Base-by-base conservation (phyloP, 2,888 invertebrate species). In the Ophraella communa region DNA sequence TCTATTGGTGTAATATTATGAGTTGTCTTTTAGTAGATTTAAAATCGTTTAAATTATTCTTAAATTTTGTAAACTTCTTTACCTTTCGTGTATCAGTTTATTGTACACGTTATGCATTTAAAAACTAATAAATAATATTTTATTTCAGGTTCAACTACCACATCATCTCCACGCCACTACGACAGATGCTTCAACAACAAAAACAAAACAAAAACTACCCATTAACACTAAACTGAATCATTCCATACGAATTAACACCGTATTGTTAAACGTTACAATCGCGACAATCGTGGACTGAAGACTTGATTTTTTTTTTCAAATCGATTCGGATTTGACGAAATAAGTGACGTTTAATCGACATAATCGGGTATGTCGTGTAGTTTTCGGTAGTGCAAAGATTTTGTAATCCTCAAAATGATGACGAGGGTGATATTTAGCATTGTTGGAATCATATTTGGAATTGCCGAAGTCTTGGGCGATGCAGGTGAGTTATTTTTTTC, bases 331-430 rank as follows among this genome's bases (percentile, higher is more conserved):
- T 33, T 57, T 24, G 30, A 11, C 20, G 10, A 2, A 20, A 10
- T 45, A n/a, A 49, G 51, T 51, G 39, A 24, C 59, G 42, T 30
- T 59, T 7, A 20, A n/a, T 21, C 35, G 51, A 49, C 27, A 30
- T 47, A 54, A 66, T 66, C 71, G 68, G 71, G 69, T 66, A 74
- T 74, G 74, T 65, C 63, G 72, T 65, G 66, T 65, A 60, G 62
- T 66, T 63, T 62, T 68, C 73, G 73, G 72, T 74, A 73, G 74
- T 74, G 73, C 70, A 52, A 68, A 30, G 8, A 39, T n/a, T 7
- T 55, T 20, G 47, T 24, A 8, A n/a, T 5, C 17, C 42, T 30
- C 39, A 56, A 23, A n/a, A 56, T 62, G 62, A 56, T 35, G 21
- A 47, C 35, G 35, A 27, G n/a, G 23, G 44, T 53, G 52, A 27